A percentile compares a stretch with the other conserved stretches of the same genome.
Evolutionary conservation across 2,113 vertebrate species (phyloP).

Genomic region (Oryzias melastigma): DNA sequence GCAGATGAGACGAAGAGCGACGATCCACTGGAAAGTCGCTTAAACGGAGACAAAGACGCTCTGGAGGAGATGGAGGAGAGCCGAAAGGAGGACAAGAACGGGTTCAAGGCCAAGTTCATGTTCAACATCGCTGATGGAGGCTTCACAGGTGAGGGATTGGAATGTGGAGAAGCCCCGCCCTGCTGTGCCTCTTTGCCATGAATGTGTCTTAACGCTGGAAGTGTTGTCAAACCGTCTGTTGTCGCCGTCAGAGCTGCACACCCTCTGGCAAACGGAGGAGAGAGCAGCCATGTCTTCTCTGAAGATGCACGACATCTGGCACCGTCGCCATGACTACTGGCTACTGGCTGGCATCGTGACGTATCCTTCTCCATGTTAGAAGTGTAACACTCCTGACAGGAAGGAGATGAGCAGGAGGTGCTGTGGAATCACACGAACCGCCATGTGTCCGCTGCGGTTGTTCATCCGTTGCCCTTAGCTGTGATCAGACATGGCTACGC

Average conservation of each 20-base stretch:
- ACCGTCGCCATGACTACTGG: slow-evolving; percentile 98
- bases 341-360: slow-evolving; percentile 95
- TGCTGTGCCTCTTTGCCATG: neutral
- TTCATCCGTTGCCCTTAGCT: slow-evolving; percentile 54
- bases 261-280: slow-evolving; percentile 97
- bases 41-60: slow-evolving; percentile 85
- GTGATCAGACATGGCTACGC: slow-evolving; percentile 89
- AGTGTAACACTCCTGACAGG: slow-evolving; percentile 18
- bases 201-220: neutral
- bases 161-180: neutral
- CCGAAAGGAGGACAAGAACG: slow-evolving; percentile 86
- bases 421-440: neutral
- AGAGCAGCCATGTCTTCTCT: slow-evolving; percentile 91
- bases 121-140: slow-evolving; percentile 98
- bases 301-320: slow-evolving; percentile 98
- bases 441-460: too few species aligned
- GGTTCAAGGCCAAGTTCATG: slow-evolving; percentile 89
- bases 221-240: slow-evolving; percentile 5
- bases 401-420: slow-evolving; percentile 2
- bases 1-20: slow-evolving; percentile 83
- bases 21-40: slow-evolving; percentile 77
- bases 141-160: slow-evolving; percentile 84
- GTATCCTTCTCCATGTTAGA: slow-evolving; percentile 82
- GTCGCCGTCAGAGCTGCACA: slow-evolving; percentile 86
- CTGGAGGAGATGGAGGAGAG: slow-evolving; percentile 86